These are phyloP conservation scores for Cerastoderma edule DNA, from an alignment of 2,888 invertebrate species.

Conservation along the genomic window DNA sequence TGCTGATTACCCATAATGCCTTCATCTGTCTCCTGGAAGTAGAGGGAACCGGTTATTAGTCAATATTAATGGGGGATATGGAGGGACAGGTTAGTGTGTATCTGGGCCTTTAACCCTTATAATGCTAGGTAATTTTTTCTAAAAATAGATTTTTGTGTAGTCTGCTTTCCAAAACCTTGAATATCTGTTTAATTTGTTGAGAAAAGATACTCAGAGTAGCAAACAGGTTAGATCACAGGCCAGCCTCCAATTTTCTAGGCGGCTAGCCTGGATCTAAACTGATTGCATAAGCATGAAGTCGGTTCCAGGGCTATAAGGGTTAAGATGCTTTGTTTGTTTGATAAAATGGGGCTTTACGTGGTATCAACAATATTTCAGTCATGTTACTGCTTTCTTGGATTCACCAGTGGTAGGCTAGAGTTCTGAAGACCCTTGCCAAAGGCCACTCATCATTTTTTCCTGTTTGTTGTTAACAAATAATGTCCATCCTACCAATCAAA, in stretches of 20 bases:
- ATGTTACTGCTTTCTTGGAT: background rate
- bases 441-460: too few relatives aligned
- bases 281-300: background rate
- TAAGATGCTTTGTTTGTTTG: background rate
- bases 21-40: conserved; percentile 42
- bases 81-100: background rate
- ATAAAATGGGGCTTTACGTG: background rate
- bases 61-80: background rate
- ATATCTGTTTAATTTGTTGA: too few relatives aligned
- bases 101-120: conserved; percentile 1
- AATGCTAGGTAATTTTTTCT: background rate
- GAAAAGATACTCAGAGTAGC: too few relatives aligned
- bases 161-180: too few relatives aligned
- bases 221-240: too few relatives aligned
- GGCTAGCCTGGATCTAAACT: background rate
- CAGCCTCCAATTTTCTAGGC: too few relatives aligned
- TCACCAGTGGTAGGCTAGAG: too few relatives aligned
- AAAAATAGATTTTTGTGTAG: background rate
- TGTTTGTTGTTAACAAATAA: background rate
- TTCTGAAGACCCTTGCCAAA: too few relatives aligned
- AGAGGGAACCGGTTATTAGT: background rate
- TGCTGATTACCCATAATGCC: conserved; percentile 58
- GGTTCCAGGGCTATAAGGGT: background rate
- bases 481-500: background rate
- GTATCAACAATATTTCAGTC: conserved; percentile 6